phyloP scores from a whole-genome alignment of 2,888 invertebrate genomes.

The Empis stercorea region DNA sequence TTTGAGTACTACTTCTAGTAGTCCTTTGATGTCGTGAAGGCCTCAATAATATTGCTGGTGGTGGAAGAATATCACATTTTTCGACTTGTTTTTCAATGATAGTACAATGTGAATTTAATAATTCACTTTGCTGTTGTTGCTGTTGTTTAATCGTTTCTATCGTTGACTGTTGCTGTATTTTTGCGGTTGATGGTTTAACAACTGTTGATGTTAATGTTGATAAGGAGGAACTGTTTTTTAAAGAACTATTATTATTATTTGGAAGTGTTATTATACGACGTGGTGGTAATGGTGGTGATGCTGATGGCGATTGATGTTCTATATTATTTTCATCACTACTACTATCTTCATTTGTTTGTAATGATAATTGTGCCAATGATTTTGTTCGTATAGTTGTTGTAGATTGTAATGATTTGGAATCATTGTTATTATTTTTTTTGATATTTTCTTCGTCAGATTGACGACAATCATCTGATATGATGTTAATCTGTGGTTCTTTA shows the following conservation, averaged over 20 bases:
- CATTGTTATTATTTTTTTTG: constrained; percentile 12
- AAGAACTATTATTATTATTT: not conserved
- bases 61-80: too few relatives aligned
- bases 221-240: not conserved
- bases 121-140: constrained; percentile 14
- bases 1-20: constrained; percentile 1
- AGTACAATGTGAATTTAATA: constrained; percentile 11
- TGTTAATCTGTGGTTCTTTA: too few relatives aligned
- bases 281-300: constrained; percentile 5
- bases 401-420: not conserved
- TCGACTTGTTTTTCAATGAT: constrained; percentile 7
- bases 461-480: too few relatives aligned
- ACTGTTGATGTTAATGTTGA: not conserved
- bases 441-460: constrained; percentile 7
- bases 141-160: constrained; percentile 4
- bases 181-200: constrained; percentile 1
- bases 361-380: not conserved
- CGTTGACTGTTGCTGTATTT: constrained; percentile 12
- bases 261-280: not conserved
- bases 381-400: constrained; percentile 1
- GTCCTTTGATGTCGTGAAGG: not conserved
- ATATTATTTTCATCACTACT: constrained; percentile 25
- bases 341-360: constrained; percentile 5
- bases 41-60: constrained; percentile 10
- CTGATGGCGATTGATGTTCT: constrained; percentile 9